Evolutionary conservation across 2,797 vertebrate species (phyloP), one percentile per base, ranked within the genome.

Genomic region (Chelonia mydas): DNA sequence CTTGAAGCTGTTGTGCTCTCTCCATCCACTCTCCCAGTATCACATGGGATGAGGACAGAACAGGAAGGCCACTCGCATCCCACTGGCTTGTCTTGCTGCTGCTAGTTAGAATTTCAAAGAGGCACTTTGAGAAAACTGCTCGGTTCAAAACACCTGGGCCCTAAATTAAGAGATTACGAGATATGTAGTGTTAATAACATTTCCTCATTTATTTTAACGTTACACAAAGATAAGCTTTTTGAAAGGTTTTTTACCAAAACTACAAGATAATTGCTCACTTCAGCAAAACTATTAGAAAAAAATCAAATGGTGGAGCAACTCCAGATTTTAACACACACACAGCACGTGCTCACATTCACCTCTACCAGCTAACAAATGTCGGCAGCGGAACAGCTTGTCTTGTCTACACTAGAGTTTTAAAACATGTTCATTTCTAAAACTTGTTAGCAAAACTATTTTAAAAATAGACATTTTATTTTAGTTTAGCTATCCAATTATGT

Each of bases 61-160:
- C 97, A 37, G 98, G 97, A 25, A 98, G 96, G 16, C 98, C 99
- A 0, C 97, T 98, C 8, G 99, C 98, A 81, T 99, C 99, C 99
- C 99, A 99, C 1, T 87, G 96, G 49, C 86, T 97, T 41, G 96
- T 96, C 68, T 93, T 97, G 93, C 97, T 98, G 94, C 98, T 98
- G 97, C 96, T 98, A 96, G 98, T 99, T 81, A 99, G 98, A 94
- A 99, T 98, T 97, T 99, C 99, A 97, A 99, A 98, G 97, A 99
- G 98, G 97, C 99, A 99, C 91, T 98, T 98, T 5, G 99, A 99
- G 98, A 99, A 99, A 94, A 99, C 97, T 0, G 99, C 99, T 98
- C 98, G 98, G 90, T 97, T 98, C 96, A 99, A 97, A 98, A 99
- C 95, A 57, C 98, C 98, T 12, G 99, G 99, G 68, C 99, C 99